Percentiles rank a stretch among this genome's conserved stretches.
phyloP scores from a whole-genome alignment of 2,113 vertebrate species.

The Tragelaphus imberbis region DNA sequence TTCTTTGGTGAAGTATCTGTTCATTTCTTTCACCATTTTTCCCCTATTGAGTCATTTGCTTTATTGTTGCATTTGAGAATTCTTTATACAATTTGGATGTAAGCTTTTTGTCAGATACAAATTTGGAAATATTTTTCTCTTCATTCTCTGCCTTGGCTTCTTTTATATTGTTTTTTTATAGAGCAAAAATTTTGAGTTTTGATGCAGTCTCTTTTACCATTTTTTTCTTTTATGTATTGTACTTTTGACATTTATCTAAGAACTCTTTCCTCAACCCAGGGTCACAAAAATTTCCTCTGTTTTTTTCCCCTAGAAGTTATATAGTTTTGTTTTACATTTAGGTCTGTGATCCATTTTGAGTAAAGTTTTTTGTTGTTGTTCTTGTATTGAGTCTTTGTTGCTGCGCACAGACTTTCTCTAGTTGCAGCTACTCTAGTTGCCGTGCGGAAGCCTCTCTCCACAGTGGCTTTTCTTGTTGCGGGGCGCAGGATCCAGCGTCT shows the following conservation, averaged over 20 bases:
- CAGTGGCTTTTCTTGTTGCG: not conserved
- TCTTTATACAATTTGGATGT: not conserved
- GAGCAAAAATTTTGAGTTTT: not conserved
- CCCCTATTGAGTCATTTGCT: not conserved
- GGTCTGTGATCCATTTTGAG: not conserved
- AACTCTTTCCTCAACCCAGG: not conserved
- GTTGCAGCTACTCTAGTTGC: not conserved
- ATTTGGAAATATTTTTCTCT: not conserved
- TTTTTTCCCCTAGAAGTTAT: not conserved
- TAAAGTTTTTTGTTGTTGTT: not conserved
- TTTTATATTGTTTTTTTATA: not conserved
- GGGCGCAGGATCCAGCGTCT: not conserved
- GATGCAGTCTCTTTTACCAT: not conserved
- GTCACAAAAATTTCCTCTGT: not conserved
- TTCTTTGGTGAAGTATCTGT: not conserved
- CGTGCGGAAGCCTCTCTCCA: rapidly evolving
- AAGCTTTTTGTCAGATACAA: not conserved
- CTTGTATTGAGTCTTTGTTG: not conserved
- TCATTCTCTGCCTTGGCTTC: not conserved
- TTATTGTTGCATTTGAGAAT: not conserved
- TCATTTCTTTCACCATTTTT: not conserved
- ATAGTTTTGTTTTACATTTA: not conserved
- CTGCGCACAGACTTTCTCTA: not conserved
- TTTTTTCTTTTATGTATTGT: not conserved
- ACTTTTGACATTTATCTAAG: not conserved